These are phyloP conservation scores for Zaprionus nigranus DNA, from an alignment of 1,140 invertebrate genomes.

Conservation along the genomic window DNA sequence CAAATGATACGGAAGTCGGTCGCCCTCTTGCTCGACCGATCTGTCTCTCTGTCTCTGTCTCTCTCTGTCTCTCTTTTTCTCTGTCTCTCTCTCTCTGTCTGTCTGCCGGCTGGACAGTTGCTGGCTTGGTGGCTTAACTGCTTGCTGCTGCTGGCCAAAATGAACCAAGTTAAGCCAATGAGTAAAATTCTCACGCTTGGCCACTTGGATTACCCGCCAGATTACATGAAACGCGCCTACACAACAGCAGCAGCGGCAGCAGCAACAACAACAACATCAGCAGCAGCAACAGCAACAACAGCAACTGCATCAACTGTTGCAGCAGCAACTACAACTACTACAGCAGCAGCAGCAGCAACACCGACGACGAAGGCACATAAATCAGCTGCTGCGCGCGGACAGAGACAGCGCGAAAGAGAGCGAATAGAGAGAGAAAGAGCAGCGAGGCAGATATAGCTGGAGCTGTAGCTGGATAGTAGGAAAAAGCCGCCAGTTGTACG, in stretches of 20 bases:
- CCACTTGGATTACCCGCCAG: conserved; percentile 80
- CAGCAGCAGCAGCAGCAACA: background rate
- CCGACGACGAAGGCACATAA: conserved; percentile 62
- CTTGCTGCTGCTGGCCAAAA: background rate
- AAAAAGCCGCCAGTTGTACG: conserved; percentile 77
- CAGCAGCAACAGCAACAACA: conserved; percentile 15
- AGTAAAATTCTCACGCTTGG: conserved; percentile 81
- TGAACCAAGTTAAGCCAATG: conserved; percentile 46
- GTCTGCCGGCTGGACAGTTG: conserved; percentile 1
- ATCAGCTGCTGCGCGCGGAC: conserved; percentile 57
- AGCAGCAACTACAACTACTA: background rate
- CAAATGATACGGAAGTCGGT: conserved; percentile 81
- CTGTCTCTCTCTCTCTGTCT: background rate
- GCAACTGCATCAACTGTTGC: background rate
- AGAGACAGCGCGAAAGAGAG: conserved; percentile 19
- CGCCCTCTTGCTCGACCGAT: conserved; percentile 19
- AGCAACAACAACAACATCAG: conserved; percentile 4
- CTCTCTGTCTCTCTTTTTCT: background rate
- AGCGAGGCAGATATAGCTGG: conserved; percentile 27
- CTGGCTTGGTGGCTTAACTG: background rate
- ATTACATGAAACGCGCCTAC: conserved; percentile 81
- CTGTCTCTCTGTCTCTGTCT: background rate
- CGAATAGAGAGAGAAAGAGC: background rate
- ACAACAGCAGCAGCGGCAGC: conserved; percentile 49
- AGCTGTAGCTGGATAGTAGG: conserved; percentile 42